Evolutionary conservation across 2,797 vertebrate species (phyloP).

Genomic region (Oreochromis grahami): DNA sequence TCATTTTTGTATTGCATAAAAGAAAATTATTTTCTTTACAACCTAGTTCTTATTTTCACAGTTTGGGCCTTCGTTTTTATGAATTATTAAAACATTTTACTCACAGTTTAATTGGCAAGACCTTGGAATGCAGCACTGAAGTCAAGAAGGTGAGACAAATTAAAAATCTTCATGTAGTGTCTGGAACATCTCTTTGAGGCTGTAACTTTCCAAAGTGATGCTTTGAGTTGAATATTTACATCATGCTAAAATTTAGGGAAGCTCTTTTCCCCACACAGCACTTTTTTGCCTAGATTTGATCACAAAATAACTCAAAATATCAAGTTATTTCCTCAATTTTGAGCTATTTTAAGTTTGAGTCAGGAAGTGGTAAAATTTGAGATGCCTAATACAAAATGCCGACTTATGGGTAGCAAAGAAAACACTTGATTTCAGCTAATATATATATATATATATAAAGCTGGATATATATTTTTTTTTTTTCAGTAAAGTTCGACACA

Average conservation of each 20-base stretch:
- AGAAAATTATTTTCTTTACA: neutral
- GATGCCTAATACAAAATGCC: neutral
- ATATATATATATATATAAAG: fast-evolving
- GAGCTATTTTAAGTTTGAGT: neutral
- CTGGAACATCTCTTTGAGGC: neutral
- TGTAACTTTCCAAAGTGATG: neutral
- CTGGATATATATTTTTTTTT: neutral
- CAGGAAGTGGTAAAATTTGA: neutral
- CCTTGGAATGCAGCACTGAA: neutral
- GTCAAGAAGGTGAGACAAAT: neutral
- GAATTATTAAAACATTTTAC: neutral
- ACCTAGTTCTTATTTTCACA: neutral
- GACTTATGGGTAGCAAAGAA: neutral
- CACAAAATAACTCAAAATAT: neutral
- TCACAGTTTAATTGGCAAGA: neutral
- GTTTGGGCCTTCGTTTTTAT: neutral
- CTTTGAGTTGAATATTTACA: neutral
- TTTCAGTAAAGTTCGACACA: neutral
- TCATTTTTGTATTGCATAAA: neutral
- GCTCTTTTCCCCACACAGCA: neutral
- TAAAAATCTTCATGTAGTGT: neutral
- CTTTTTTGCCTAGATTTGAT: neutral
- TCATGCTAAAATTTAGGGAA: neutral
- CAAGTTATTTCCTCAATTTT: neutral
- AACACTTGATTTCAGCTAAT: neutral